A percentile compares a stretch with the other conserved stretches of the same genome.
These are phyloP conservation scores for Aphaenogaster floridana DNA, from an alignment of 1,140 invertebrate species.

Conservation along the genomic window DNA sequence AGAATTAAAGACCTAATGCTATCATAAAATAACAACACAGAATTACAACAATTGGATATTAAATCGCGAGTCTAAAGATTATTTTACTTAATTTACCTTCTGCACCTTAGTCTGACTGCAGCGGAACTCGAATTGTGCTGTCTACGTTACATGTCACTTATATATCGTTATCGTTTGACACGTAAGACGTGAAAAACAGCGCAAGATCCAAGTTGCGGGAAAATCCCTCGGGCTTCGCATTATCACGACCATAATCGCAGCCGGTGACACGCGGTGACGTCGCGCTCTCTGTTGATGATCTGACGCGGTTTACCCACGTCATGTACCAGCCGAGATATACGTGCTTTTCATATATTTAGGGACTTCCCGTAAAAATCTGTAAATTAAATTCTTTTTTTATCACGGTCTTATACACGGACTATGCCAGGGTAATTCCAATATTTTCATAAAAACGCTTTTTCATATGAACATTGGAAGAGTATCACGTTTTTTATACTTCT, in stretches of 20 bases:
- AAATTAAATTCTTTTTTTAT: conserved; percentile 27
- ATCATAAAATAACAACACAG: conserved; percentile 6
- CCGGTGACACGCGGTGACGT: conserved; percentile 6
- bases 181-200: neutral
- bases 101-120: neutral
- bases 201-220: neutral
- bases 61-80: neutral
- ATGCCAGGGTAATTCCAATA: neutral
- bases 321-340: neutral
- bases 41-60: neutral
- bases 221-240: conserved; percentile 7
- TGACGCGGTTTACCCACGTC: neutral
- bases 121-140: neutral
- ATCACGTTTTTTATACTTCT: neutral
- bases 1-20: neutral
- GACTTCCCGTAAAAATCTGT: conserved; percentile 4
- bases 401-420: neutral
- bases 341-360: neutral
- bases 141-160: conserved; percentile 7
- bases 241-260: neutral
- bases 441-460: neutral
- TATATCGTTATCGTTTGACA: conserved; percentile 2
- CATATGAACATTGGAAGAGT: neutral
- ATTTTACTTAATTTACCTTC: neutral
- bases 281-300: conserved; percentile 13